Evolutionary conservation across 2,888 invertebrate species (phyloP).

Genomic region (Helleia helle): DNA sequence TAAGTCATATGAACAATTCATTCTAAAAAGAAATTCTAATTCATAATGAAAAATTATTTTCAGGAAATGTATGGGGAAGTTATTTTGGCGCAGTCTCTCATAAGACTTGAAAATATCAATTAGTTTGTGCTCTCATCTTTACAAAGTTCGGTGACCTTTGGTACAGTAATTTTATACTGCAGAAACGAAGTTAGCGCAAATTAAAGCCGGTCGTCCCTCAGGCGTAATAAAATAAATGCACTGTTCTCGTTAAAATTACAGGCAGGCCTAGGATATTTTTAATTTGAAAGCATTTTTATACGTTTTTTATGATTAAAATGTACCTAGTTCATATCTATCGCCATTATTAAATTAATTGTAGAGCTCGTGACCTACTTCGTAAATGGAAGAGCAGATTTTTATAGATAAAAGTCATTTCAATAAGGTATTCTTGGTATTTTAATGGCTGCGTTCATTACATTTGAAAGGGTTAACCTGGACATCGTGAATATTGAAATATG

Average conservation of each 20-base stretch:
- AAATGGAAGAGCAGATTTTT: not conserved
- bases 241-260: conserved; percentile 13
- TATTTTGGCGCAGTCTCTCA: too few relatives aligned
- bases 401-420: not conserved
- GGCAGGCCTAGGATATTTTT: not conserved
- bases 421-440: not conserved
- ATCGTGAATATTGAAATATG: too few relatives aligned
- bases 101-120: too few relatives aligned
- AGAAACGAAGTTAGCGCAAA: conserved; percentile 15
- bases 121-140: not conserved
- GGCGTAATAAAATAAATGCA: conserved; percentile 12
- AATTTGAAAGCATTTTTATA: not conserved
- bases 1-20: too few relatives aligned
- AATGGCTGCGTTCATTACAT: not conserved
- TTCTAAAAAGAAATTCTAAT: too few relatives aligned
- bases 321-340: not conserved
- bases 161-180: conserved; percentile 11
- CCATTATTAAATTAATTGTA: not conserved
- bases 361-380: not conserved
- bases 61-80: too few relatives aligned
- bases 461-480: not conserved
- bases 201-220: conserved; percentile 13
- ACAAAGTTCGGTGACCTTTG: conserved; percentile 6
- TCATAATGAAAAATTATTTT: too few relatives aligned
- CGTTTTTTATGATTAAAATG: conserved; percentile 3